phyloP scores from a whole-genome alignment of 2,888 invertebrate species.

The Trissonchulus sp. region DNA sequence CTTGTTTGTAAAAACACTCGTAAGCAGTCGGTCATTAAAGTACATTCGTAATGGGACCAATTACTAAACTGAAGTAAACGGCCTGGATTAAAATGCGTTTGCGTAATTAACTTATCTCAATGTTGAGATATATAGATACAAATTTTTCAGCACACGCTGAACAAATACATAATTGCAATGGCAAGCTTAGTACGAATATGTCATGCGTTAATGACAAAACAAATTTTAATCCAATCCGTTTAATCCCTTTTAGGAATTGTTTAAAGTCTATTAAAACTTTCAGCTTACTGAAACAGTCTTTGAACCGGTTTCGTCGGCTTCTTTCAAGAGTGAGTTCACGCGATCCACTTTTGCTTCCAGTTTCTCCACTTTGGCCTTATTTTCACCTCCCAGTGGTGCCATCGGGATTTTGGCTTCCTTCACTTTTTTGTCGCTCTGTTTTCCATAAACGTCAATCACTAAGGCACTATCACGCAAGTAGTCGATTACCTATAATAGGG shows the following conservation, averaged over 20 bases:
- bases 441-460: conserved; percentile 58
- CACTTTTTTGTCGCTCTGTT: conserved; percentile 51
- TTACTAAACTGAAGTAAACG: too few species aligned
- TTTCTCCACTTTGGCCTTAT: conserved; percentile 39
- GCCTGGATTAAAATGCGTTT: not conserved
- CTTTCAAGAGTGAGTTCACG: conserved; percentile 41
- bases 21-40: too few species aligned
- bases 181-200: too few species aligned
- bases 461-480: conserved; percentile 56
- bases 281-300: conserved; percentile 12
- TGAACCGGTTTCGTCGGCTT: conserved; percentile 24
- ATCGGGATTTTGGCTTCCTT: conserved; percentile 43
- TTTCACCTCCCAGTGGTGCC: conserved; percentile 44
- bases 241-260: too few species aligned
- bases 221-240: too few species aligned
- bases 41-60: too few species aligned
- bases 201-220: too few species aligned
- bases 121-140: not conserved
- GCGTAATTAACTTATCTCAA: not conserved
- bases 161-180: conserved; percentile 29
- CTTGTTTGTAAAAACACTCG: too few species aligned
- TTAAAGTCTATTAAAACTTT: conserved; percentile 1
- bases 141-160: not conserved
- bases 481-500: conserved; percentile 53
- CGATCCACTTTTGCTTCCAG: conserved; percentile 45